Evolutionary conservation across 2,113 vertebrate species (phyloP).

Genomic region (Entomyzon cyanotis): DNA sequence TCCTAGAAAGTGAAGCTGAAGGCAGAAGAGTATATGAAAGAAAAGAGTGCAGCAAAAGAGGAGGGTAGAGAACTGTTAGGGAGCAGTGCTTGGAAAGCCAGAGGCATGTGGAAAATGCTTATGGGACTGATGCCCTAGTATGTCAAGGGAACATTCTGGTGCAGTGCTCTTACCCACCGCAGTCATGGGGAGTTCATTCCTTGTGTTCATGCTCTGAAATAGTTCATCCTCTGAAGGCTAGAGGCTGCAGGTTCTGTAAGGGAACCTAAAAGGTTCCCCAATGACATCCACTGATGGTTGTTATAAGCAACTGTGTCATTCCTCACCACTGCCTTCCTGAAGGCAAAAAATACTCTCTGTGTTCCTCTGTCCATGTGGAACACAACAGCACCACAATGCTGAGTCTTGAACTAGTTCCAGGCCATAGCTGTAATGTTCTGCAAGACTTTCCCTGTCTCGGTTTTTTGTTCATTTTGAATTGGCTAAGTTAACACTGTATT

Average conservation of each 20-base stretch:
- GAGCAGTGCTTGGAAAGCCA: neutral
- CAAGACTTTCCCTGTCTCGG: neutral
- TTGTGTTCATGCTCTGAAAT: neutral
- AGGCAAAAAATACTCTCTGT: neutral
- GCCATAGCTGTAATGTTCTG: neutral
- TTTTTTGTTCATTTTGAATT: neutral
- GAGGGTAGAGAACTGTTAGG: neutral
- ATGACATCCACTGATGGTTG: neutral
- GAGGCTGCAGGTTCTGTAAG: no score
- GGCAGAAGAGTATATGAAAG: neutral
- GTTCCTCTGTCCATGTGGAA: neutral
- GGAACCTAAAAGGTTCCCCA: no score
- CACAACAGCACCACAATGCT: neutral
- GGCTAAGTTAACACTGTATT: neutral
- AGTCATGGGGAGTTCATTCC: neutral
- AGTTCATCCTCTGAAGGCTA: neutral
- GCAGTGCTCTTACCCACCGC: neutral
- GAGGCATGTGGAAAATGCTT: neutral
- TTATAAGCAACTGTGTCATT: neutral
- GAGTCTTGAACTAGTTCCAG: neutral
- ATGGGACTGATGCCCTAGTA: neutral
- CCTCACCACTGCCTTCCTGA: neutral
- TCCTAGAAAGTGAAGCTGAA: neutral
- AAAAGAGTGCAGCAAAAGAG: neutral
- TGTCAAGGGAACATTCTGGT: neutral